Conservation (phyloP, 2,888 invertebrate genomes). For the Melinaea menophilus region DNA sequence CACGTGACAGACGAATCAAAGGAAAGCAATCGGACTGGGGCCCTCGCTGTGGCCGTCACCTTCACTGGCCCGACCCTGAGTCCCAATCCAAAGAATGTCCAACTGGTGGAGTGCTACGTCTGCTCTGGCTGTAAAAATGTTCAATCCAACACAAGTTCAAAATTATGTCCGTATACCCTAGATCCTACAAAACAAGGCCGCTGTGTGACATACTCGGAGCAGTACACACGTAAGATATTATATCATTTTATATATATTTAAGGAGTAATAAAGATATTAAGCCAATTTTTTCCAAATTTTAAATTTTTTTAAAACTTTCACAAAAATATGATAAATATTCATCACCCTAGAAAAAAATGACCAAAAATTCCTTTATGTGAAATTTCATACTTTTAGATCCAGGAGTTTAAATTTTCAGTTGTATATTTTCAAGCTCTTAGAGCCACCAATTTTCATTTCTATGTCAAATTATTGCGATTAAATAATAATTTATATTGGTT, state of each 20-base stretch:
- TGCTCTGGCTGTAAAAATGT: slow-evolving; percentile 53
- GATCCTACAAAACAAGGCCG: slow-evolving; percentile 42
- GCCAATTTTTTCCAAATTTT: too few relatives aligned
- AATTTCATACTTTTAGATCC: too few relatives aligned
- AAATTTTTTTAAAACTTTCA: too few relatives aligned
- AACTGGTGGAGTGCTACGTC: slow-evolving; percentile 44
- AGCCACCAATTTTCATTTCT: too few relatives aligned
- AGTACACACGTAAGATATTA: slow-evolving; percentile 51
- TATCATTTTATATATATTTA: not conserved
- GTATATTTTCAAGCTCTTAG: too few relatives aligned
- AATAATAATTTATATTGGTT: too few relatives aligned
- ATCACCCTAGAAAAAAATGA: too few relatives aligned
- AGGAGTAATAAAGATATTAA: not conserved
- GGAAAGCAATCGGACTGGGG: slow-evolving; percentile 6
- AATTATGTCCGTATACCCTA: slow-evolving; percentile 45
- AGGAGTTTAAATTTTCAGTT: too few relatives aligned
- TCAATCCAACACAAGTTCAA: slow-evolving; percentile 40
- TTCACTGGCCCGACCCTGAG: slow-evolving; percentile 11
- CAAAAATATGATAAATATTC: too few relatives aligned
- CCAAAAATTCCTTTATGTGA: too few relatives aligned
- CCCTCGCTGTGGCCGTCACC: slow-evolving; percentile 8
- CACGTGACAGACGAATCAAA: slow-evolving; percentile 3
- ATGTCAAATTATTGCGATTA: too few relatives aligned
- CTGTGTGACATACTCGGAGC: slow-evolving; percentile 56
- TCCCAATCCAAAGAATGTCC: slow-evolving; percentile 15